These are phyloP conservation scores for Teleogryllus oceanicus DNA, from an alignment of 2,888 invertebrate genomes.

Conservation along the genomic window DNA sequence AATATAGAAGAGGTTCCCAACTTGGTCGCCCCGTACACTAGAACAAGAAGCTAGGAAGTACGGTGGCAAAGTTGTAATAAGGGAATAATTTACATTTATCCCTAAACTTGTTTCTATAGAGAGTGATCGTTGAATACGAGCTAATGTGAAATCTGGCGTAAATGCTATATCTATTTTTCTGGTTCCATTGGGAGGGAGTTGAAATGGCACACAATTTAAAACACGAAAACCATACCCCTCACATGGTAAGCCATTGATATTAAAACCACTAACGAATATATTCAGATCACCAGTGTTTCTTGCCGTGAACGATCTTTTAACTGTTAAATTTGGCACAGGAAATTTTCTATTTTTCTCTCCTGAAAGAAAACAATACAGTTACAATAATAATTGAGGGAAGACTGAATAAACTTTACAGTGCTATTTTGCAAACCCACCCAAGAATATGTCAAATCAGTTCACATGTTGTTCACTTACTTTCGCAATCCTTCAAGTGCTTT, in stretches of 20 bases:
- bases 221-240: constrained; percentile 78
- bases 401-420: constrained; percentile 29
- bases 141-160: constrained; percentile 81
- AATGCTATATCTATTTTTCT: constrained; percentile 80
- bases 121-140: constrained; percentile 65
- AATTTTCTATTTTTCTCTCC: constrained; percentile 45
- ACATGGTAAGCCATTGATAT: constrained; percentile 64
- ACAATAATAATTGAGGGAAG: constrained; percentile 4
- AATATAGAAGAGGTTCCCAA: constrained; percentile 74
- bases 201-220: constrained; percentile 69
- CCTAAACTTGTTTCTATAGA: constrained; percentile 60
- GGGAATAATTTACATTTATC: constrained; percentile 61
- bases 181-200: constrained; percentile 67
- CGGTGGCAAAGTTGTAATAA: constrained; percentile 64
- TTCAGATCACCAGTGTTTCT: constrained; percentile 88
- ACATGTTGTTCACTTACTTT: constrained; percentile 49
- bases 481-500: constrained; percentile 59
- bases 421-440: constrained; percentile 21
- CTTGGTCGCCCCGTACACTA: constrained; percentile 62
- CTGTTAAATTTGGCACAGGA: constrained; percentile 63
- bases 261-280: constrained; percentile 67
- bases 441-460: background rate
- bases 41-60: constrained; percentile 67
- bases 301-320: constrained; percentile 76
- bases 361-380: constrained; percentile 38